Conservation (phyloP, 2,888 invertebrate genomes). For the Sceliomorpha sp. region DNA sequence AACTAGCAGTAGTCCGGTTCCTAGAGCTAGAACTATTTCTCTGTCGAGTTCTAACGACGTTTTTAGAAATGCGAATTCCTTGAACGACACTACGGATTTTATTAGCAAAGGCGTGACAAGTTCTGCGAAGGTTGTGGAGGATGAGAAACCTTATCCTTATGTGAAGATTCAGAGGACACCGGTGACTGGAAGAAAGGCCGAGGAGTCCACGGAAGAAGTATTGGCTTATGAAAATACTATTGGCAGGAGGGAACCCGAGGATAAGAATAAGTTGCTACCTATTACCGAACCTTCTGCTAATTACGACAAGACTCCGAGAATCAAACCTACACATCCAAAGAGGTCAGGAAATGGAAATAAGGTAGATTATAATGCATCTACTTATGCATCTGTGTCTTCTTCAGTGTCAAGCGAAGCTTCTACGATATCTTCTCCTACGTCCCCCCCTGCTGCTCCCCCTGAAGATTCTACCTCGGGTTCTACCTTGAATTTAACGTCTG, state of each 20-base stretch:
- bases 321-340: slow-evolving; percentile 62
- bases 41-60: slow-evolving; percentile 62
- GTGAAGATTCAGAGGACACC: slow-evolving; percentile 40
- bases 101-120: not conserved
- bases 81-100: slow-evolving; percentile 13
- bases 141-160: slow-evolving; percentile 68
- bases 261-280: slow-evolving; percentile 56
- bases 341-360: slow-evolving; percentile 53
- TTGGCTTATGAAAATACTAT: slow-evolving; percentile 70
- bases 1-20: slow-evolving; percentile 46
- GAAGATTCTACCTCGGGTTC: too few species aligned
- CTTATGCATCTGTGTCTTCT: too few species aligned
- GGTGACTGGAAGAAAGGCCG: slow-evolving; percentile 12
- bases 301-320: slow-evolving; percentile 67
- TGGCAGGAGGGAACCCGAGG: slow-evolving; percentile 55
- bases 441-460: too few species aligned
- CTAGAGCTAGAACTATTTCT: slow-evolving; percentile 66
- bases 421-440: too few species aligned
- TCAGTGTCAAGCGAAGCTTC: too few species aligned
- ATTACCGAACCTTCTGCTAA: slow-evolving; percentile 67
- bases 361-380: too few species aligned
- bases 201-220: slow-evolving; percentile 58
- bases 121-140: slow-evolving; percentile 17
- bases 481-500: slow-evolving; percentile 1
- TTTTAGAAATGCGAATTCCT: slow-evolving; percentile 6